Evolutionary conservation across 2,797 vertebrate species (phyloP).

Genomic region (Scleropages formosus): DNA sequence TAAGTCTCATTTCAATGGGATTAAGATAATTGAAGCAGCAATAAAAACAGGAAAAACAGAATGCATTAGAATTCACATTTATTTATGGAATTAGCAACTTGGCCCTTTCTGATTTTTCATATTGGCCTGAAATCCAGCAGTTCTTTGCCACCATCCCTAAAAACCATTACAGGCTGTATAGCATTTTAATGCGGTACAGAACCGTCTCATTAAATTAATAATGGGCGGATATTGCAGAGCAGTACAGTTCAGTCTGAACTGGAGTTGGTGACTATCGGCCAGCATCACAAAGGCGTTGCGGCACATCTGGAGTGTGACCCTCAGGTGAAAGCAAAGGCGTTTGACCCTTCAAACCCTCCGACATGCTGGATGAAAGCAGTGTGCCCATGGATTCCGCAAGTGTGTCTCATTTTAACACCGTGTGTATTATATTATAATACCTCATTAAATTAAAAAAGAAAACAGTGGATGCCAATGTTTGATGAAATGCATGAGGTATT

Average conservation of each 20-base stretch:
- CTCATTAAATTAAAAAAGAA: not conserved
- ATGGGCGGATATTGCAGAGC: slow-evolving; percentile 7
- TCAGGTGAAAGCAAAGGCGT: slow-evolving; percentile 19
- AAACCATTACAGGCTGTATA: not conserved
- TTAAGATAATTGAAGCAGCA: not conserved
- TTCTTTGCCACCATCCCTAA: not conserved
- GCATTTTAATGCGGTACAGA: slow-evolving; percentile 13
- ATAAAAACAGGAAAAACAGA: slow-evolving; percentile 1
- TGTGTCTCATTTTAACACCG: not conserved
- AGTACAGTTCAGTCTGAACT: slow-evolving; percentile 1
- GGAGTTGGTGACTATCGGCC: slow-evolving; percentile 8
- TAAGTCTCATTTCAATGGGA: no score
- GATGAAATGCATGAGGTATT: slow-evolving; percentile 22
- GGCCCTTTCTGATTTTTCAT: slow-evolving; percentile 18
- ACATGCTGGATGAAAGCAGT: slow-evolving; percentile 19
- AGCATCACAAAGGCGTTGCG: not conserved
- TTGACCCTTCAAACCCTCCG: slow-evolving; percentile 28
- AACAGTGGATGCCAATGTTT: not conserved
- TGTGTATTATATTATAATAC: slow-evolving; percentile 12
- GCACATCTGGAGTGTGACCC: slow-evolving; percentile 37
- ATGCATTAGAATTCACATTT: slow-evolving; percentile 37
- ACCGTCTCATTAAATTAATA: not conserved
- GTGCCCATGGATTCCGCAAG: not conserved
- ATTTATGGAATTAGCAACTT: slow-evolving; percentile 17
- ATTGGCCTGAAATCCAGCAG: slow-evolving; percentile 13